These are phyloP conservation scores for Haliclona indistincta DNA, from an alignment of 37 sponge, comb jelly and placozoan species.

Conservation along the genomic window DNA sequence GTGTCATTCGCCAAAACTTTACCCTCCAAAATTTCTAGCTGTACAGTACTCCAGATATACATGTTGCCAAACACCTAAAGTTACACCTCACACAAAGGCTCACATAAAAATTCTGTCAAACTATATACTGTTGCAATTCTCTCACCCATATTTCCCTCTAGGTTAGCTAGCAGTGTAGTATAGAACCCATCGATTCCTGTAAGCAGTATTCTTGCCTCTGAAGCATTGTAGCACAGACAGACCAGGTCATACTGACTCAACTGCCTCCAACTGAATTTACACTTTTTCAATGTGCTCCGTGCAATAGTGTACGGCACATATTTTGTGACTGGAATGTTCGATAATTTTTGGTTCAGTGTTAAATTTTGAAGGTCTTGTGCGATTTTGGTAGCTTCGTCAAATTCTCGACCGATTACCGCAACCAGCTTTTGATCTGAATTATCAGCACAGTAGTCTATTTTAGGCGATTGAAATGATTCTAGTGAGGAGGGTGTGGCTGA, in stretches of 20 bases:
- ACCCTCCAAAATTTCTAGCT: too few relatives aligned
- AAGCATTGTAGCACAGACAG: slow-evolving; percentile 91
- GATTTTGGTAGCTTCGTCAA: slow-evolving; percentile 68
- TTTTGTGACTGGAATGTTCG: slow-evolving; percentile 31
- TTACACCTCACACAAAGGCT: neutral
- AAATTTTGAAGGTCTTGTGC: slow-evolving; percentile 50
- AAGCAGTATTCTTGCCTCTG: slow-evolving; percentile 89
- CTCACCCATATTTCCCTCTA: slow-evolving; percentile 60
- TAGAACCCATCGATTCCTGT: slow-evolving; percentile 89
- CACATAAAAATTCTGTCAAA: too few relatives aligned
- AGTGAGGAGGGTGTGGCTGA: slow-evolving; percentile 18
- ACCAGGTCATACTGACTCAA: slow-evolving; percentile 66
- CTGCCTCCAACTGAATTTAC: slow-evolving; percentile 55
- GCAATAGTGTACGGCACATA: slow-evolving; percentile 56
- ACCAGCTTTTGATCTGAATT: slow-evolving; percentile 49
- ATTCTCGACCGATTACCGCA: slow-evolving; percentile 88
- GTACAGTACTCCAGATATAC: neutral
- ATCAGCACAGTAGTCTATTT: slow-evolving; percentile 60
- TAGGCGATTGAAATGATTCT: slow-evolving; percentile 31
- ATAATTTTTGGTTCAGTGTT: neutral
- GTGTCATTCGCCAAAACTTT: too few relatives aligned
- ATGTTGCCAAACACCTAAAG: neutral
- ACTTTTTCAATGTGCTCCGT: slow-evolving; percentile 59
- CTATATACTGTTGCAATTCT: neutral
- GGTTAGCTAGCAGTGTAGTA: slow-evolving; percentile 57